Percentiles rank a stretch among this genome's conserved stretches.
These are phyloP conservation scores for Menura novaehollandiae DNA, from an alignment of 2,113 vertebrate genomes.

Conservation along the genomic window DNA sequence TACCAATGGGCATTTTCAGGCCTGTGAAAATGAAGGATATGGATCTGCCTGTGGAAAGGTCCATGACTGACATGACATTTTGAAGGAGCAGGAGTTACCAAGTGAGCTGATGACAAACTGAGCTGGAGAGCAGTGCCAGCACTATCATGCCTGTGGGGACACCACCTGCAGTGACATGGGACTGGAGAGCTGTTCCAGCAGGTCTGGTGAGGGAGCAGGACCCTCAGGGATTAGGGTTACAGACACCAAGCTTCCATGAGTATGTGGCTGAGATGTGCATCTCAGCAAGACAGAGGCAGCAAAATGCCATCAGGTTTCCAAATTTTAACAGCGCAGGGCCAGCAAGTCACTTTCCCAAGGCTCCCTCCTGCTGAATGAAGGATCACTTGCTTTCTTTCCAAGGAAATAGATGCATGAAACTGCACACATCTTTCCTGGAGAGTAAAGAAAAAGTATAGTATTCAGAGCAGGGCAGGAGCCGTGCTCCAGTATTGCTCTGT, in stretches of 20 bases:
- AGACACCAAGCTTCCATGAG: neutral
- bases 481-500: neutral
- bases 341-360: constrained; percentile 29
- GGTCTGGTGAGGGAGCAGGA: neutral
- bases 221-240: neutral
- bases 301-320: constrained; percentile 3
- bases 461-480: constrained; percentile 16
- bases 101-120: neutral
- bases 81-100: neutral
- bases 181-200: constrained; percentile 1
- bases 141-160: neutral
- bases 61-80: neutral
- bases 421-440: constrained; percentile 26
- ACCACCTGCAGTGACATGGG: neutral
- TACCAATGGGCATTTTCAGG: neutral
- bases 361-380: constrained; percentile 35
- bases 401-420: constrained; percentile 47
- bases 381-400: constrained; percentile 27
- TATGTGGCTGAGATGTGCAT: neutral
- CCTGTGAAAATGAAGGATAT: neutral
- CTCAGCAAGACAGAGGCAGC: constrained; percentile 21
- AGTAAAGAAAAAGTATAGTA: constrained; percentile 31
- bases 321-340: neutral
- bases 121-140: neutral
- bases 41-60: neutral